Evolutionary conservation across 2,113 vertebrate species (phyloP).

Genomic region (Butastur rufipennis): DNA sequence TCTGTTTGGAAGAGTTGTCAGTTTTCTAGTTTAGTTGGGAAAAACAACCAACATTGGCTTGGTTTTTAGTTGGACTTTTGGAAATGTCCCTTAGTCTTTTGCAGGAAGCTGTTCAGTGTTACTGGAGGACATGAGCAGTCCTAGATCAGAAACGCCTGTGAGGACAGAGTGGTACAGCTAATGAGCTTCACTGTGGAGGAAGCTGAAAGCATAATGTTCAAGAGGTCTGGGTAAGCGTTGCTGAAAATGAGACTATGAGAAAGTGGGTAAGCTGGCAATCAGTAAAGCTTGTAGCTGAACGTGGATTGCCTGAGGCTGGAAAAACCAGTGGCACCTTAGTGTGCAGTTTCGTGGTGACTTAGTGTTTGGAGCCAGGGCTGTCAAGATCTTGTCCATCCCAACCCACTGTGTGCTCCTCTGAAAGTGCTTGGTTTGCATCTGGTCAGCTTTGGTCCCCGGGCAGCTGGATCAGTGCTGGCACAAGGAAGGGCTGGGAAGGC

Average conservation of each 20-base stretch:
- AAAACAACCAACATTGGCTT: background rate
- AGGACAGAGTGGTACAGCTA: background rate
- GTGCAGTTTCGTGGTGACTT: accelerated
- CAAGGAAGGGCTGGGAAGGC: background rate
- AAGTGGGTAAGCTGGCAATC: background rate
- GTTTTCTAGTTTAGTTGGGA: background rate
- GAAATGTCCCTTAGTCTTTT: background rate
- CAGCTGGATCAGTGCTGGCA: accelerated
- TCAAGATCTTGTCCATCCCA: background rate
- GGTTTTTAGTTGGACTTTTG: background rate
- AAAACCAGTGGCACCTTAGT: accelerated
- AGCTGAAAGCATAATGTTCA: background rate
- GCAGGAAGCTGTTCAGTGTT: background rate
- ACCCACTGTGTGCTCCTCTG: accelerated
- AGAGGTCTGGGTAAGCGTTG: background rate
- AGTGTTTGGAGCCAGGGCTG: background rate
- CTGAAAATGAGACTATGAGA: background rate
- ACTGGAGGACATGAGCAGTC: background rate
- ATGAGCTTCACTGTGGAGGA: background rate
- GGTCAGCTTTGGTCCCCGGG: background rate
- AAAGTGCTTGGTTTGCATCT: background rate
- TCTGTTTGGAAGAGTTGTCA: conserved; percentile 1
- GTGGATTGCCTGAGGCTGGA: background rate
- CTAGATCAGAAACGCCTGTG: background rate
- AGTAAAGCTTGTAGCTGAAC: background rate